These are phyloP conservation scores for Pimpla rufipes DNA, from an alignment of 2,888 invertebrate genomes.

Conservation along the genomic window DNA sequence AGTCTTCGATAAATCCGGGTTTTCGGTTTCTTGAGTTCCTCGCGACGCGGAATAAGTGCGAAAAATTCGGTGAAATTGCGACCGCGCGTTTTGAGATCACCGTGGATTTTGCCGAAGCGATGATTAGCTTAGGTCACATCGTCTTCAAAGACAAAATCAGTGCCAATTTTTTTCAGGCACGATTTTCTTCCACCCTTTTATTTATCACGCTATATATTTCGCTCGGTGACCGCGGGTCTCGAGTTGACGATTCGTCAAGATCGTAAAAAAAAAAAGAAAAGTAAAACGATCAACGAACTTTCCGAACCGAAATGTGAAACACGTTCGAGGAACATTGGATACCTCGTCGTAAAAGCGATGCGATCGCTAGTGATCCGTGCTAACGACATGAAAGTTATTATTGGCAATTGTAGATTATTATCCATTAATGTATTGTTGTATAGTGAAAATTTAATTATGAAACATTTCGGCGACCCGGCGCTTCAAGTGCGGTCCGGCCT, in stretches of 20 bases:
- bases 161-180: conserved; percentile 64
- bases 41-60: neutral
- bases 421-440: conserved; percentile 62
- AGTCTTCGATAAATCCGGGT: conserved; percentile 20
- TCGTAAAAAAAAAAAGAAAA: conserved; percentile 45
- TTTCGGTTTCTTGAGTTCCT: conserved; percentile 29
- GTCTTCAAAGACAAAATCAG: conserved; percentile 53
- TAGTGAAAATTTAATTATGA: conserved; percentile 52
- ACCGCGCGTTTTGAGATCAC: conserved; percentile 56
- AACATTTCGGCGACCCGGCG: conserved; percentile 17
- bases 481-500: conserved; percentile 20
- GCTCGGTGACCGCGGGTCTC: conserved; percentile 25
- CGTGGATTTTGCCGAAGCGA: conserved; percentile 33
- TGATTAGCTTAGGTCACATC: conserved; percentile 59
- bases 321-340: conserved; percentile 2
- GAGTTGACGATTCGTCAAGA: conserved; percentile 44
- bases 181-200: conserved; percentile 53
- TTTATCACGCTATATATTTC: conserved; percentile 53
- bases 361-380: conserved; percentile 51
- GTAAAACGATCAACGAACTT: conserved; percentile 34
- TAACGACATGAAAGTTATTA: conserved; percentile 55
- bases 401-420: conserved; percentile 64
- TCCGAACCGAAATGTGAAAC: conserved; percentile 13
- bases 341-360: conserved; percentile 18
- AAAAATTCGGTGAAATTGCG: conserved; percentile 35